A percentile compares a stretch with the other conserved stretches of the same genome.
Evolutionary conservation across 2,113 vertebrate species (phyloP).

Genomic region (Arizona elegans): DNA sequence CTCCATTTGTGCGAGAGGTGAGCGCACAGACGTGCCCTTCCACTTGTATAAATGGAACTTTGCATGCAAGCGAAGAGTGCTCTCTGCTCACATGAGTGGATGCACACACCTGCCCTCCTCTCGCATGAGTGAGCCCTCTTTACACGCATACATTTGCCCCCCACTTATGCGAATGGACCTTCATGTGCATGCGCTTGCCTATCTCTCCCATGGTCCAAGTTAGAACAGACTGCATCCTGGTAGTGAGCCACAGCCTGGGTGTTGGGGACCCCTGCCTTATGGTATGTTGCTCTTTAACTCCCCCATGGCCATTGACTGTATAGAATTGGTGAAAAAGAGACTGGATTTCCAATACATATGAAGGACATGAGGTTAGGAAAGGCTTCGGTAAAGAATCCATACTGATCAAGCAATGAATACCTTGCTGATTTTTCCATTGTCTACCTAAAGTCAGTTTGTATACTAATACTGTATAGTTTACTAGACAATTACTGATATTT

Average conservation of each 20-base stretch:
- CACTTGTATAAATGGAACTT: not conserved
- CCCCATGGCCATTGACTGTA: not conserved
- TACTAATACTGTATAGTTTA: not conserved
- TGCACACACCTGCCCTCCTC: too few relatives aligned
- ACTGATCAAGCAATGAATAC: not conserved
- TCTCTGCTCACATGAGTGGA: too few relatives aligned
- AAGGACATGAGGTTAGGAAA: not conserved
- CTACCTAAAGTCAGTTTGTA: not conserved
- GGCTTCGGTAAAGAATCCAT: not conserved
- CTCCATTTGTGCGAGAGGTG: not conserved
- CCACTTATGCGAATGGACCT: not conserved
- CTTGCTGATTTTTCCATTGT: not conserved
- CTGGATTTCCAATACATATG: not conserved
- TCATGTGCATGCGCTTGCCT: not conserved
- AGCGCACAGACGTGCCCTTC: not conserved
- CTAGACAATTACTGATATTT: not conserved
- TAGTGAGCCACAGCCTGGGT: fast-evolving
- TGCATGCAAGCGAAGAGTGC: not conserved
- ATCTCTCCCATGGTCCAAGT: not conserved
- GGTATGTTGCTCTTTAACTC: not conserved
- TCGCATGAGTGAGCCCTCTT: too few relatives aligned
- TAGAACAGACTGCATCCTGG: not conserved
- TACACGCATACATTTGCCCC: too few relatives aligned
- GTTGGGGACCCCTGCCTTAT: not conserved
- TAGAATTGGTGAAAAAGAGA: not conserved